Evolutionary conservation across 2,113 vertebrate genomes (phyloP).

Genomic region (Peromyscus polionotus): DNA sequence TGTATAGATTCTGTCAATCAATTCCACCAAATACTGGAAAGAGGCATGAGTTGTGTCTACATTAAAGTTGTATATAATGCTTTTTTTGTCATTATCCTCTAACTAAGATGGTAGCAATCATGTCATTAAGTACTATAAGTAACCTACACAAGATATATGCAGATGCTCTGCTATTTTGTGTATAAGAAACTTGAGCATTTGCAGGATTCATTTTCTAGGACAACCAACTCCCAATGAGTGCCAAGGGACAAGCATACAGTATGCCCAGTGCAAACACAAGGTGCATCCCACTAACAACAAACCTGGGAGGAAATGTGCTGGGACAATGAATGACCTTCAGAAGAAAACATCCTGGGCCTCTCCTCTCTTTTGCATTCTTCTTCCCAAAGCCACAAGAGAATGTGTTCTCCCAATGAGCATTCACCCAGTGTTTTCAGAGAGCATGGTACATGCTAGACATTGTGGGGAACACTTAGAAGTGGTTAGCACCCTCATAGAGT

Average conservation of each 20-base stretch:
- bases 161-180: neutral
- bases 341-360: neutral
- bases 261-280: neutral
- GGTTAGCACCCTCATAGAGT: neutral
- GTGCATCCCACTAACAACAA: neutral
- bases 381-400: neutral
- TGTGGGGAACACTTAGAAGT: neutral
- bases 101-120: neutral
- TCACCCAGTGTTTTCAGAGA: neutral
- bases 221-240: too few relatives aligned
- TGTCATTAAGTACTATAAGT: neutral
- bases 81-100: neutral
- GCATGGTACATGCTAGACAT: fast-evolving
- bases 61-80: neutral
- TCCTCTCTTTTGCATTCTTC: neutral
- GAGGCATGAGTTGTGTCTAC: neutral
- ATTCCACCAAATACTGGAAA: neutral
- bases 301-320: neutral
- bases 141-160: neutral
- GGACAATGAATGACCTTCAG: neutral
- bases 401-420: neutral
- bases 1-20: neutral
- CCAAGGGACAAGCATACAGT: neutral
- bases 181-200: neutral
- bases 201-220: neutral